These are phyloP conservation scores for Bufotes viridis DNA, from an alignment of 2,797 vertebrate genomes.

Conservation along the genomic window DNA sequence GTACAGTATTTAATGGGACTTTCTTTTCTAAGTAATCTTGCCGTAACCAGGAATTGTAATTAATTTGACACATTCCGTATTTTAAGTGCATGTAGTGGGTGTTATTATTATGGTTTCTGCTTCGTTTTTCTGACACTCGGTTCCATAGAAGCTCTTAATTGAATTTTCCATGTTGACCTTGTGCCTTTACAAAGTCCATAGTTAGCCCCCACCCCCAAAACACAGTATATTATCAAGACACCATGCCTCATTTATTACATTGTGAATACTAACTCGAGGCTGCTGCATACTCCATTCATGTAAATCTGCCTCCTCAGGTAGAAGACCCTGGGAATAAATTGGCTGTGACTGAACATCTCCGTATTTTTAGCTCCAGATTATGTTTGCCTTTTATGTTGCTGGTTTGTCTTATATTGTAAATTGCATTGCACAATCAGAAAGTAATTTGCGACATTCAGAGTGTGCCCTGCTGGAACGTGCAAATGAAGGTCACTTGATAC, in stretches of 20 bases:
- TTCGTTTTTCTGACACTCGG: not conserved
- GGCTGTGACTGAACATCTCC: slow-evolving; percentile 32
- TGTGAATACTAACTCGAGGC: not conserved
- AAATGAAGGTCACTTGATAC: slow-evolving; percentile 34
- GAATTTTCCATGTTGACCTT: slow-evolving; percentile 1
- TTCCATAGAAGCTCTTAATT: not conserved
- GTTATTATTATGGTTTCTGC: not conserved
- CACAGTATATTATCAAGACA: not conserved
- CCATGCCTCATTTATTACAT: slow-evolving; percentile 26
- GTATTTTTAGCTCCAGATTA: slow-evolving; percentile 25
- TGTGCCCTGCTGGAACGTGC: slow-evolving; percentile 19
- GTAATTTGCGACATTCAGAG: slow-evolving; percentile 27
- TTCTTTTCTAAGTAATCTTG: not conserved
- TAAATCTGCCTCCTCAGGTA: slow-evolving; percentile 30
- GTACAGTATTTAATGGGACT: not conserved
- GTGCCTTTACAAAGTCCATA: not conserved
- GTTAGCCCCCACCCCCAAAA: not conserved
- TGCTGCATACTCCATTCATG: not conserved
- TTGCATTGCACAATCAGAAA: slow-evolving; percentile 25
- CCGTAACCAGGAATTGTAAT: not conserved
- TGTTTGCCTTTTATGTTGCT: slow-evolving; percentile 27
- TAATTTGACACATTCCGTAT: not conserved
- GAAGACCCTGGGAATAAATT: slow-evolving; percentile 16
- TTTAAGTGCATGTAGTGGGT: not conserved
- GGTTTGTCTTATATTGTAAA: slow-evolving; percentile 4